Conservation (phyloP, 2,113 vertebrate species). For the Sphyrna mokarran region DNA sequence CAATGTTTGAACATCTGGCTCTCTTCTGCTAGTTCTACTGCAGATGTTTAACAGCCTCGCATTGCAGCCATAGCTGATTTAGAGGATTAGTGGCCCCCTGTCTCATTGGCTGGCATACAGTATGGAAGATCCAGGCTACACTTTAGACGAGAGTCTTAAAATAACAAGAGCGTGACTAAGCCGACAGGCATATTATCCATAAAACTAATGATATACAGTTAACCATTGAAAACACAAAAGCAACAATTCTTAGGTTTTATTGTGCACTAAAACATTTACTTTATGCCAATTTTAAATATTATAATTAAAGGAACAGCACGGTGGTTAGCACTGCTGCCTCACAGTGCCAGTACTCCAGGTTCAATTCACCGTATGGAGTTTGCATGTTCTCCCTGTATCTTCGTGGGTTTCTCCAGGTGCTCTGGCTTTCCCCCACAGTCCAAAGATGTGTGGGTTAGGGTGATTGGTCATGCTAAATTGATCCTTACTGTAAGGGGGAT, state of each 20-base stretch:
- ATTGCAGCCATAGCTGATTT: neutral
- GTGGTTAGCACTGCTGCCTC: too few species aligned
- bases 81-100: neutral
- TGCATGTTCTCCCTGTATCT: too few species aligned
- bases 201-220: neutral
- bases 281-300: neutral
- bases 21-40: neutral
- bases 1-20: neutral
- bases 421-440: too few species aligned
- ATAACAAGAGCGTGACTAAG: neutral
- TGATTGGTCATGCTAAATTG: too few species aligned
- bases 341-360: too few species aligned
- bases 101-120: neutral
- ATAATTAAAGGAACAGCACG: neutral
- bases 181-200: neutral
- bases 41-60: neutral
- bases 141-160: neutral
- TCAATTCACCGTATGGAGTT: too few species aligned
- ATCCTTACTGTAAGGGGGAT: too few species aligned
- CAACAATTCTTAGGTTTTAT: neutral
- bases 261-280: neutral
- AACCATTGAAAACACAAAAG: constrained; percentile 9
- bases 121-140: constrained; percentile 5
- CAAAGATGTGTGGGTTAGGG: too few species aligned
- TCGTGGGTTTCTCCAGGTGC: too few species aligned